Evolutionary conservation across 2,888 invertebrate genomes (phyloP), one percentile per base, ranked within the genome.

Genomic region (Eubasilissa splendida): DNA sequence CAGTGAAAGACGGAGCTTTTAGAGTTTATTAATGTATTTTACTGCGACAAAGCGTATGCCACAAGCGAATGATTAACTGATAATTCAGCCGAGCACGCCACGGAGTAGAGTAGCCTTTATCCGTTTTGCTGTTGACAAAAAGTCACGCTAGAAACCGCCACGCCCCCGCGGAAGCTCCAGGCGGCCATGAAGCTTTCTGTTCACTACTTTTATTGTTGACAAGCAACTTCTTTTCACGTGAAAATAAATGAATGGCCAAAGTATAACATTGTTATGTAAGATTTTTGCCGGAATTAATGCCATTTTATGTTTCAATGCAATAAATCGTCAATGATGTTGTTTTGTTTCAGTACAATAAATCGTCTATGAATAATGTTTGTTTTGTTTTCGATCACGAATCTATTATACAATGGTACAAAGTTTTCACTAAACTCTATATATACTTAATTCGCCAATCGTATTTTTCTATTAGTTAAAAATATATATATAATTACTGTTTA

Each of bases 1-100:
- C 58, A 76, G 31, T 42, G 58, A 63, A 65, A 59, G 54, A 54
- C n/a, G 53, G 42, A 76, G 76, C 78, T 54, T 73, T 60, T 50
- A 76, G 76, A 7, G 53, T 59, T 76, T 76, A 76, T 76, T 60
- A 60, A 63, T 76, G 76, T 76, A 76, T 76, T 76, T 76, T 63
- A 42, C 31, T 60, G 52, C 59, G 22, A 76, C 59, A 76, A 78
- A 63, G 53, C 42, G 53, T 73, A 66, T 31, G 65, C 76, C 54
- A 56, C 66, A 65, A 50, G 76, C 33, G 14, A 78, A 78, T 78
- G 78, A 71, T 78, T 78, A 78, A 78, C 78, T 73, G 58, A 58
- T 66, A 78, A 54, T 73, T 78, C 53, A 11, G 54, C 31, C 54
- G 33, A 63, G 73, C 78, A 78, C 78, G 78, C 78, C 42, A 78